A percentile compares a stretch with the other conserved stretches of the same genome.
These are phyloP conservation scores for Halcyon senegalensis DNA, from an alignment of 2,113 vertebrate genomes.

Conservation along the genomic window DNA sequence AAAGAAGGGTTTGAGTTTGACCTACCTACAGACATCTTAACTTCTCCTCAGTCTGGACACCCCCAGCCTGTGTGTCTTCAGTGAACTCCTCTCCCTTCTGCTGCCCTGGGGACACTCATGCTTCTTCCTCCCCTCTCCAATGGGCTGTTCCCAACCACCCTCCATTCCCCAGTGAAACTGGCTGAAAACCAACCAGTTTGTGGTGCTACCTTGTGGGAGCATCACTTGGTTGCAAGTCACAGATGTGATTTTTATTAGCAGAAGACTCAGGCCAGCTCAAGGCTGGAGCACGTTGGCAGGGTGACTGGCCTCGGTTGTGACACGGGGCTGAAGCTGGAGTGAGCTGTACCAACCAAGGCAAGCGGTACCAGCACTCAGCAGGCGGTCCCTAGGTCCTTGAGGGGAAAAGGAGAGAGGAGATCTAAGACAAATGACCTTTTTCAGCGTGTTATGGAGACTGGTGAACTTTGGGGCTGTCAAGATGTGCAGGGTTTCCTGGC, in stretches of 20 bases:
- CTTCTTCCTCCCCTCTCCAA: not conserved
- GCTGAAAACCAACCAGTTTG: not conserved
- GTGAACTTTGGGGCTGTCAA: not conserved
- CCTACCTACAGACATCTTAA: accelerated
- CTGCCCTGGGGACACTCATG: accelerated
- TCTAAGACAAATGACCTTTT: not conserved
- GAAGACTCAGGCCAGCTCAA: not conserved
- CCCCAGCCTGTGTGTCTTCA: not conserved
- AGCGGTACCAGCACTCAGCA: not conserved
- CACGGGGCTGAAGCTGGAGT: not conserved
- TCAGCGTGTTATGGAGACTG: accelerated
- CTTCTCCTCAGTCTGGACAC: not conserved
- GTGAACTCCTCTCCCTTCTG: not conserved
- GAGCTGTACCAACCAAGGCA: not conserved
- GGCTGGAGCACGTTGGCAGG: not conserved
- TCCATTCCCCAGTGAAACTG: not conserved
- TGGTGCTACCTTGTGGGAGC: not conserved
- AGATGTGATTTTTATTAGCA: no score
- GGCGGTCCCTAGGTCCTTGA: not conserved
- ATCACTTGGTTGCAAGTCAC: not conserved
- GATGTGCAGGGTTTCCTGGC: not conserved
- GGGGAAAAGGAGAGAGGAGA: not conserved
- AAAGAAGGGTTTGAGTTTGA: not conserved
- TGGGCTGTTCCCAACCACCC: not conserved
- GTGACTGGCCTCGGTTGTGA: not conserved